Evolutionary conservation across 2,113 vertebrate genomes (phyloP), one percentile per base, ranked within the genome.

Genomic region (Cyprinodon tularosa): DNA sequence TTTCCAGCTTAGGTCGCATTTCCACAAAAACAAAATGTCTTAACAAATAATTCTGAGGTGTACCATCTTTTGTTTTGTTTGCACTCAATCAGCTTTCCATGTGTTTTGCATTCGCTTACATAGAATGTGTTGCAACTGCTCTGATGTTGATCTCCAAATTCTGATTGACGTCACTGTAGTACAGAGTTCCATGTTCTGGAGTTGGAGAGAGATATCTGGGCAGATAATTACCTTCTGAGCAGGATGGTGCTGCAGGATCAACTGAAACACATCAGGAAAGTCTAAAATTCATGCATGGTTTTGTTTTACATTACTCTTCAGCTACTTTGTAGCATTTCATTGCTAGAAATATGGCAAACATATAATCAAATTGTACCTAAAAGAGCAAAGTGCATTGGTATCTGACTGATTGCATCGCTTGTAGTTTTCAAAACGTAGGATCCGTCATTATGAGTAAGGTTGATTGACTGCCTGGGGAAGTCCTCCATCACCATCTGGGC

Each of bases 401-500:
- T 48, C 70, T 64, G 78, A 47, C 84, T 82, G 64, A 91, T 63
- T 1, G 63, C 0, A 0, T 44, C 9, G 0, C 0, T 62, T 4
- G 40, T 20, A 0, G 42, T 71, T 67, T 4, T 45, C 3, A 3
- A 4, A 1, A 6, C 14, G 36, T 15, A 0, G 0, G 29, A 0
- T 0, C 65, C 57, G 0, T 13, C 0, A 9, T 14, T 20, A 1
- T 71, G 1, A 39, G 47, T 80, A 67, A 91, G 48, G 1, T 0
- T 71, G 47, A 91, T 83, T 0, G 0, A 36, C 50, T 76, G 8
- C 0, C 12, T 47, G 44, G 86, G 75, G 12, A 87, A 90, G 75
- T 91, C 88, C 83, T 91, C 90, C 77, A 87, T 80, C 77, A 86
- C n/a, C 65, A 91, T 4, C 77, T 89, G 90, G 0, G 86, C 68